Base-by-base conservation (phyloP, 2,888 invertebrate species). In the Julus scanicus region DNA sequence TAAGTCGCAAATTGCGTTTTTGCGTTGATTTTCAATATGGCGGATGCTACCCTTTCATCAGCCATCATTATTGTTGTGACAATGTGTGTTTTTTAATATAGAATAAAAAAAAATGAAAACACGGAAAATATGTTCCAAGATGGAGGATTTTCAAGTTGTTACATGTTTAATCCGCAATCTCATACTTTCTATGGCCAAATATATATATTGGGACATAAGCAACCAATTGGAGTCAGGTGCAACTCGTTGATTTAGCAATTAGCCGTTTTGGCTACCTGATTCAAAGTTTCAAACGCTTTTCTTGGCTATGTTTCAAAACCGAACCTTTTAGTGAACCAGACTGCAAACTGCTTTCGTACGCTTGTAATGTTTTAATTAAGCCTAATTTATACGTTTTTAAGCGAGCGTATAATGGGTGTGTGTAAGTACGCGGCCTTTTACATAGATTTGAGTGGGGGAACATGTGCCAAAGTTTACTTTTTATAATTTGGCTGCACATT, bases 371-470 rank as follows among this genome's bases (percentile, higher is more conserved):
- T 80, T 80, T 80, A 80, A 80, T 80, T 37, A 11, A 11, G 29
- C 80, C 6, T 80, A 80, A 80, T 80, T 80, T 80, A 80, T 80
- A 37, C 80, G 80, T 80, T 80, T 80, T 80, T 80, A 80, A 80
- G 5, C 80, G 63, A 37, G 37, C 80, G 29, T 13, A n/a, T n/a
- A 37, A 80, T 80, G 80, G 80, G 80, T 80, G 80, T 80, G 80
- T 37, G 80, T 80, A 37, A 80, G 80, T 37, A 80, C 80, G 80
- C 80, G 13, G 80, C 80, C 80, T 80, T 37, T 80, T 29, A 80
- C 80, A 80, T 80, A 1, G 80, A 37, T 80, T 80, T 37, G 80
- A 80, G 80, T 80, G 80, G 80, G 80, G 37, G 80, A 80, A 80
- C 80, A 3, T 37, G 80, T 80, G 80, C 80, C 80, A 80, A 80